Evolutionary conservation across 37 sponge, comb jelly and placozoan species (phyloP), one percentile per base, ranked within the genome.

Genomic region (Bolinopsis microptera): DNA sequence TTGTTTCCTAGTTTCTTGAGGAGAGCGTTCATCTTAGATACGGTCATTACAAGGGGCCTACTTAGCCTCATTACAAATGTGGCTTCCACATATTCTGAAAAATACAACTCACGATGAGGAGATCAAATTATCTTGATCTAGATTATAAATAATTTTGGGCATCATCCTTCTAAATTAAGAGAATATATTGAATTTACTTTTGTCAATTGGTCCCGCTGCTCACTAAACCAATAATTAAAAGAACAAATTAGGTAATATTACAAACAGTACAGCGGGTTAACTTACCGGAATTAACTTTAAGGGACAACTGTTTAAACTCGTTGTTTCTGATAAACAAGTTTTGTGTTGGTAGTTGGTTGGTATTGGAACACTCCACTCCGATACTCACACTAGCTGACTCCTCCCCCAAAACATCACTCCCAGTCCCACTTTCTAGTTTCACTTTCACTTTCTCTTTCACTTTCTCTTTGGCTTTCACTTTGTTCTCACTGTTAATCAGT

Each of bases 331-430:
- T 38, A 34, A 41, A 41, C 25, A 86, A 38, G 32, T 28, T 28
- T 40, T 86, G 61, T 28, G 90, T 86, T 16, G 90, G 61, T 3
- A 86, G 90, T 38, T 86, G 90, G 90, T 86, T 86, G 16, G 36
- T 41, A 30, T 39, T 41, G 61, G 90, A 39, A 39, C 90, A 86
- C 48, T 86, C 90, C 26, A 86, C 90, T n/a, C 90, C 90, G 31
- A 86, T 86, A 39, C 13, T 26, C 18, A 28, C 90, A 18, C 31
- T 26, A 2, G 13, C 61, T 26, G 61, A 86, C 90, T 86, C 90
- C 41, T 1, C 31, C 31, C 5, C 31, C 75, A 24, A 21, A 21
- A 72, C 75, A 5, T 72, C 75, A 30, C 3, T n/a, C 75, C 31
- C 61, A 48, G 9, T 48, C 13, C 13, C 61, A 18, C 5, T 5